phyloP scores from a whole-genome alignment of 2,797 vertebrate genomes.

The Delichon dasypus region DNA sequence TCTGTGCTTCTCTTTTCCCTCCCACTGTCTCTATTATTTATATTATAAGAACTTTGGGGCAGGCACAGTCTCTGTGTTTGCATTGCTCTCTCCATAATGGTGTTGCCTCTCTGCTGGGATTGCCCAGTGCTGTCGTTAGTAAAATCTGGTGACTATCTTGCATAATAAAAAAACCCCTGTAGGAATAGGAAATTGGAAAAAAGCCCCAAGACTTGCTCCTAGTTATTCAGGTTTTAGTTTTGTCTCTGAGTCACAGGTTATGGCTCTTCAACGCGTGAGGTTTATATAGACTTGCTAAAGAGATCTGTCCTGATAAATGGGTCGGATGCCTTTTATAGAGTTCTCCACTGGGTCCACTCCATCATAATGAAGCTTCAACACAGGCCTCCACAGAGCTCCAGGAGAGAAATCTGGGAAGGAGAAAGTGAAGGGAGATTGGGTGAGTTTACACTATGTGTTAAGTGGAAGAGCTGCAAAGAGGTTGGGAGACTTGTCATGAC shows the following conservation, averaged over 20 bases:
- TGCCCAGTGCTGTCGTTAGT: background rate
- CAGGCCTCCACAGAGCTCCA: conserved; percentile 20
- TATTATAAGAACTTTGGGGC: conserved; percentile 23
- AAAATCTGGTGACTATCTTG: conserved; percentile 19
- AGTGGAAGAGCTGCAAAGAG: conserved; percentile 69
- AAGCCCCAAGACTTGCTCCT: background rate
- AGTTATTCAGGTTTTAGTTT: conserved; percentile 1
- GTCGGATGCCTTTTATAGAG: conserved; percentile 57
- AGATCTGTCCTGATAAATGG: conserved; percentile 60
- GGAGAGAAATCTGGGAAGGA: conserved; percentile 42
- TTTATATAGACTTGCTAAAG: conserved; percentile 48
- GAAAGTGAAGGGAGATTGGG: conserved; percentile 62
- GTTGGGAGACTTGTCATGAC: conserved; percentile 73
- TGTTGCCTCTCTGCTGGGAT: conserved; percentile 33
- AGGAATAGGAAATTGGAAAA: background rate
- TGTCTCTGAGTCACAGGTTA: conserved; percentile 29
- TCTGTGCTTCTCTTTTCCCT: conserved; percentile 12
- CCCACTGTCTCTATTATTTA: conserved; percentile 42
- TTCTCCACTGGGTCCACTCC: conserved; percentile 63
- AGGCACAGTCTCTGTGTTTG: conserved; percentile 25
- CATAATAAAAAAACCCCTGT: background rate
- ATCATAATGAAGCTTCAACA: conserved; percentile 68
- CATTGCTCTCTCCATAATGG: background rate
- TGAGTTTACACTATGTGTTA: conserved; percentile 66
- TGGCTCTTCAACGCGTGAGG: background rate